Evolutionary conservation across 2,797 vertebrate genomes (phyloP).

Genomic region (Peromyscus attwateri): DNA sequence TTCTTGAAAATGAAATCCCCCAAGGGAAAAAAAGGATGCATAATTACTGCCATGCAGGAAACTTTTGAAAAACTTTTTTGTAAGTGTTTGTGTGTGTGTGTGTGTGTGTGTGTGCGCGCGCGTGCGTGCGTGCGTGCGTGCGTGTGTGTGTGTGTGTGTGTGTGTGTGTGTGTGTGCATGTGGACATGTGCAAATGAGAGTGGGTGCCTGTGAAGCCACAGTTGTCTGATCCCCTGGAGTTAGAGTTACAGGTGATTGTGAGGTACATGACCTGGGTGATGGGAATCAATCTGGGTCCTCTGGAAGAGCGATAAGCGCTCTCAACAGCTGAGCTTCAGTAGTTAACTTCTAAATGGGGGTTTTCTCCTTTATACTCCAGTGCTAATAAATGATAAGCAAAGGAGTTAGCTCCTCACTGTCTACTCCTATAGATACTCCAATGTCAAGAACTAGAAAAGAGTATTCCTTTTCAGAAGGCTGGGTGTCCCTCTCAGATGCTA

Average conservation of each 20-base stretch:
- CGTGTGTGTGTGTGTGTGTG: no score
- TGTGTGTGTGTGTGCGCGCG: no score
- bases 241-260: background rate
- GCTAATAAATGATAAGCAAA: background rate
- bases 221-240: background rate
- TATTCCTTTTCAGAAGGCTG: background rate
- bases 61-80: background rate
- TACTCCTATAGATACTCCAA: background rate
- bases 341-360: background rate
- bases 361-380: background rate
- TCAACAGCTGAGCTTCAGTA: background rate
- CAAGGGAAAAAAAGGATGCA: background rate
- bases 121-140: background rate
- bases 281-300: background rate
- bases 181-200: background rate
- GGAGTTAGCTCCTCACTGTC: background rate
- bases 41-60: background rate
- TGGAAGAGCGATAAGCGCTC: background rate
- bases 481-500: background rate
- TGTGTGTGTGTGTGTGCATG: background rate
- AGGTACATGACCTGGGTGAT: background rate
- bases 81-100: no score
- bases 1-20: background rate
- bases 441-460: background rate
- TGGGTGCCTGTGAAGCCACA: background rate